Evolutionary conservation across 2,113 vertebrate genomes (phyloP).

Genomic region (Plecturocebus donacophilus): DNA sequence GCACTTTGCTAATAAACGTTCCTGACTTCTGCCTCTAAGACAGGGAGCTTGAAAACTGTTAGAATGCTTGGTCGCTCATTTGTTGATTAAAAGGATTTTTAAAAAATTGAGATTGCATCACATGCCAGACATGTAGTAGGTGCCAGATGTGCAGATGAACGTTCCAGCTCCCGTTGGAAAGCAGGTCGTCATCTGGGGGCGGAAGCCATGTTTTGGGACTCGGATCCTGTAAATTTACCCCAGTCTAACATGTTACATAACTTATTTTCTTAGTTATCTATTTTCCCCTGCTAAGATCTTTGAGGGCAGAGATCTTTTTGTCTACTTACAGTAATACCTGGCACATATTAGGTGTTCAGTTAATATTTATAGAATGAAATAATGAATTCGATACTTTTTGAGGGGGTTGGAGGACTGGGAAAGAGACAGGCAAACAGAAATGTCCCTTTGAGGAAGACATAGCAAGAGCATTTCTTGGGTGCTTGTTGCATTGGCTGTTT

Average conservation of each 20-base stretch:
- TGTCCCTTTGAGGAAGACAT: neutral
- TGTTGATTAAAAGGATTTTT: neutral
- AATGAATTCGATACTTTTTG: neutral
- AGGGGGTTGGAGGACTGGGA: neutral
- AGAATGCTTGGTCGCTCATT: neutral
- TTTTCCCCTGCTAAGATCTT: neutral
- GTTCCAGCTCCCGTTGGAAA: neutral
- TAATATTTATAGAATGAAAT: neutral
- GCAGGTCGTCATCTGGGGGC: neutral
- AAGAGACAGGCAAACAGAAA: neutral
- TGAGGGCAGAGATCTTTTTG: neutral
- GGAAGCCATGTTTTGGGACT: neutral
- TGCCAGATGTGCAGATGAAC: neutral
- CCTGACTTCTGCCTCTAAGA: neutral
- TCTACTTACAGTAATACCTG: neutral
- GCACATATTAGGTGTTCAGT: neutral
- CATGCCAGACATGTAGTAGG: neutral
- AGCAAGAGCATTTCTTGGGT: neutral
- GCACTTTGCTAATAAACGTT: neutral
- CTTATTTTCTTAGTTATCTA: neutral
- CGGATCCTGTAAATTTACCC: neutral
- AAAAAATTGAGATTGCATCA: neutral
- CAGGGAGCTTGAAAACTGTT: neutral
- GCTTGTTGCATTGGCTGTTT: neutral
- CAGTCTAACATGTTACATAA: rapidly evolving